phyloP scores from a whole-genome alignment of 2,797 vertebrate species.

The Threskiornis aethiopicus region DNA sequence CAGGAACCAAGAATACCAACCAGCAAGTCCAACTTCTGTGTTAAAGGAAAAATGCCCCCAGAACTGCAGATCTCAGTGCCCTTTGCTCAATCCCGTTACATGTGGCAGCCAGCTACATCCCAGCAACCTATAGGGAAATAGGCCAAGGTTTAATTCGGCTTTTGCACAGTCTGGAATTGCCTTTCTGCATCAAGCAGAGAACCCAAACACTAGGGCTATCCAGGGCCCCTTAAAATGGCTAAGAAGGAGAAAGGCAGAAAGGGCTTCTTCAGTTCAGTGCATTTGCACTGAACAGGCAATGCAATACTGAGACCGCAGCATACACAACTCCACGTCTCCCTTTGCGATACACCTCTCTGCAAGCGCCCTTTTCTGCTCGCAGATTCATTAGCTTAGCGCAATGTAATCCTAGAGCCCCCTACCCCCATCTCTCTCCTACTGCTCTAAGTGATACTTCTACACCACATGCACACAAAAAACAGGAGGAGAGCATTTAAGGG shows the following conservation, averaged over 20 bases:
- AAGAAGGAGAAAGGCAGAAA: background rate
- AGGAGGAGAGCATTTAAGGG: background rate
- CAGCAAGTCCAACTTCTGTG: background rate
- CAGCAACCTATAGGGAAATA: background rate
- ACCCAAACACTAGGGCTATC: background rate
- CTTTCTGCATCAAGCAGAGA: background rate
- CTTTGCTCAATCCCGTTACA: fast-evolving
- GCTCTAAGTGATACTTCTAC: background rate
- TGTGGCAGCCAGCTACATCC: background rate
- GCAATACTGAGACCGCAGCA: background rate
- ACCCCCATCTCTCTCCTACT: background rate
- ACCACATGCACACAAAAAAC: fast-evolving
- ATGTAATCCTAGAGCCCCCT: background rate
- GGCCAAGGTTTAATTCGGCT: background rate
- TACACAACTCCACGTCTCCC: background rate
- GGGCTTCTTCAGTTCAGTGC: background rate
- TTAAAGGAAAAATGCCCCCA: background rate
- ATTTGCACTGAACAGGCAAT: fast-evolving
- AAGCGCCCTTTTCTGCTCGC: background rate
- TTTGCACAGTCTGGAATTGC: background rate
- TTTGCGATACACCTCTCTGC: too few species aligned
- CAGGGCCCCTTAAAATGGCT: background rate
- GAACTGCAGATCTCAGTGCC: background rate
- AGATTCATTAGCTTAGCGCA: background rate
- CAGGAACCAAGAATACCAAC: background rate